phyloP scores from a whole-genome alignment of 2,797 vertebrate species.

The Pterois miles region DNA sequence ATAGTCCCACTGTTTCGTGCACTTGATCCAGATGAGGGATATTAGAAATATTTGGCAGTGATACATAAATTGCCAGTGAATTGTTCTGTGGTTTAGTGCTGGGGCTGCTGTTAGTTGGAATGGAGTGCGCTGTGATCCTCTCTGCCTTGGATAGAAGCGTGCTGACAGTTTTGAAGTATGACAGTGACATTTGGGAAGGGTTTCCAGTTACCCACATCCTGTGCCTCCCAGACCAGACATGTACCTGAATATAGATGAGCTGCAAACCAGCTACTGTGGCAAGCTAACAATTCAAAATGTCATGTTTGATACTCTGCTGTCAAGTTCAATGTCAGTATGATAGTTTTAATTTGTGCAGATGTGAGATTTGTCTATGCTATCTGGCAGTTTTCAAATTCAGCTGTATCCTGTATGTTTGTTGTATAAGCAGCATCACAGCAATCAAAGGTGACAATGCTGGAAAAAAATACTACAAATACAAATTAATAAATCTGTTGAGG shows the following conservation, averaged over 20 bases:
- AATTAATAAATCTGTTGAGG: background rate
- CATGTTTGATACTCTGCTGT: slow-evolving; percentile 13
- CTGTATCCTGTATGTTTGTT: background rate
- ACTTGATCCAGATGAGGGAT: slow-evolving; percentile 10
- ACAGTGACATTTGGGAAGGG: slow-evolving; percentile 77
- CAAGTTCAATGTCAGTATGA: background rate
- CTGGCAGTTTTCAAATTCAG: background rate
- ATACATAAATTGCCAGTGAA: slow-evolving; percentile 32
- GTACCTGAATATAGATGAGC: slow-evolving; percentile 65
- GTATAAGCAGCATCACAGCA: background rate
- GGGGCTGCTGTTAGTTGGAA: slow-evolving; percentile 32
- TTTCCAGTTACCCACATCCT: slow-evolving; percentile 76
- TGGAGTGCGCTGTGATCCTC: slow-evolving; percentile 43
- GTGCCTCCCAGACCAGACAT: slow-evolving; percentile 55
- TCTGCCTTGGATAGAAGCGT: slow-evolving; percentile 58
- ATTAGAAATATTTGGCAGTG: slow-evolving; percentile 34
- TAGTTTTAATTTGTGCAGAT: slow-evolving; percentile 9
- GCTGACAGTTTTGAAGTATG: slow-evolving; percentile 78
- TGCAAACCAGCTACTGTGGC: slow-evolving; percentile 22
- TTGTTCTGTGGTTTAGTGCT: slow-evolving; percentile 57
- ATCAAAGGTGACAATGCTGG: background rate
- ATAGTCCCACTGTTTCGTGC: background rate
- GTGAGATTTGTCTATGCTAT: background rate
- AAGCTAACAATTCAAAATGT: slow-evolving; percentile 25
- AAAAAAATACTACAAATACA: background rate